phyloP scores from a whole-genome alignment of 2,797 vertebrate species.

The Phaenicophaeus curvirostris region DNA sequence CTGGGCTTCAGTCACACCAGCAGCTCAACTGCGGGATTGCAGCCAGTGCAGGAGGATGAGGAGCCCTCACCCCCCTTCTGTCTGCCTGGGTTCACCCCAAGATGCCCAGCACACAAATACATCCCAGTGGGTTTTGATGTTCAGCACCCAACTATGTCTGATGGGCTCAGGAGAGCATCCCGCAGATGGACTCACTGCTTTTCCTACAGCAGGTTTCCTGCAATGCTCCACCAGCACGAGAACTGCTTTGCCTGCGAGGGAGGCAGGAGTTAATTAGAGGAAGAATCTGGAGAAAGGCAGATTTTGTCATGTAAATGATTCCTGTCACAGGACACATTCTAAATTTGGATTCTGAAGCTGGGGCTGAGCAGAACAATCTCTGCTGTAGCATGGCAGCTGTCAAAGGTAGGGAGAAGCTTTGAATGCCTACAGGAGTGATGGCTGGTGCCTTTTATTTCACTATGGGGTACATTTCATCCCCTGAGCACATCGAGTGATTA shows the following conservation, averaged over 20 bases:
- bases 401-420: constrained; percentile 60
- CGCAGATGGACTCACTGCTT: neutral
- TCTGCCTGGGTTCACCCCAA: neutral
- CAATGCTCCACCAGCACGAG: neutral
- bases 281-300: constrained; percentile 65
- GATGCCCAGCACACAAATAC: neutral
- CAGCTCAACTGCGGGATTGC: neutral
- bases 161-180: neutral
- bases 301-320: constrained; percentile 74
- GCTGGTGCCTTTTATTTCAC: constrained; percentile 58
- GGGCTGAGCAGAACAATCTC: constrained; percentile 69
- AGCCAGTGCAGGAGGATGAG: accelerated
- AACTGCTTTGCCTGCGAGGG: constrained; percentile 23
- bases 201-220: neutral
- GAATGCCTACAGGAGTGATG: constrained; percentile 50
- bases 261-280: constrained; percentile 65
- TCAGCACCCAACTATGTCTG: neutral
- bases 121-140: neutral
- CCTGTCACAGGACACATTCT: constrained; percentile 60
- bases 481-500: constrained; percentile 21
- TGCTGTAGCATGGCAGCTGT: constrained; percentile 36
- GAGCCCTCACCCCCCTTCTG: neutral
- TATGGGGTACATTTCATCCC: constrained; percentile 16
- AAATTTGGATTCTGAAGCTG: constrained; percentile 66
- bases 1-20: neutral